Percentiles rank a stretch among this genome's conserved stretches.
Evolutionary conservation across 2,797 vertebrate genomes (phyloP).

Genomic region (Sus cebifrons): DNA sequence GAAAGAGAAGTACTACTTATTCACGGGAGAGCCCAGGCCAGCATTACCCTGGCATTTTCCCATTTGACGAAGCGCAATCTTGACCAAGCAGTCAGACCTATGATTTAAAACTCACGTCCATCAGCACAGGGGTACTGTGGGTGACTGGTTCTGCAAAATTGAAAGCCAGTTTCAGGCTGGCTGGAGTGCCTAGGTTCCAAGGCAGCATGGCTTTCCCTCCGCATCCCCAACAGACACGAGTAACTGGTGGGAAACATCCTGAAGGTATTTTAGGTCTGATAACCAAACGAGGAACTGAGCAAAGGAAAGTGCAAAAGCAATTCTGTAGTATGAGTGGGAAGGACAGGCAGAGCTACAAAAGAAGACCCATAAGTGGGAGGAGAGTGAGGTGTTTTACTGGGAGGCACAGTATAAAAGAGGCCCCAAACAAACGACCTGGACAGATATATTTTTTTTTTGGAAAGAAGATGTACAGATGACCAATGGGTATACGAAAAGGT

Average conservation of each 20-base stretch:
- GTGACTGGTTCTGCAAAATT: neutral
- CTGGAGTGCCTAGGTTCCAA: neutral
- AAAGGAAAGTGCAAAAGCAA: neutral
- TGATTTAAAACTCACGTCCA: conserved; percentile 48
- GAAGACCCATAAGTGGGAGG: neutral
- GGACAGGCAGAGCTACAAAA: neutral
- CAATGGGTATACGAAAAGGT: neutral
- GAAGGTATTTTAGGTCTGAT: neutral
- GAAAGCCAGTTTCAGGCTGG: conserved; percentile 54
- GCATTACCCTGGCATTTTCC: neutral
- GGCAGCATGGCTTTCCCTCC: neutral
- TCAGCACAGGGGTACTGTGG: neutral
- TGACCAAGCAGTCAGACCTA: neutral
- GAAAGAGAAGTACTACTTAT: conserved; percentile 27
- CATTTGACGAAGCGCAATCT: conserved; percentile 35
- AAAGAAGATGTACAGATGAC: neutral
- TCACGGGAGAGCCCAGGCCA: neutral
- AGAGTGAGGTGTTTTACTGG: neutral
- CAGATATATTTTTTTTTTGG: neutral
- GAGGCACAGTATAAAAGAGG: neutral
- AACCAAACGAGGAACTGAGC: neutral
- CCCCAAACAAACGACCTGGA: neutral
- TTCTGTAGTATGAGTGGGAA: neutral
- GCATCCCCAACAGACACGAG: neutral
- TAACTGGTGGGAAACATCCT: neutral